These are phyloP conservation scores for Eleutherodactylus coqui DNA, from an alignment of 2,797 vertebrate genomes.

Conservation along the genomic window DNA sequence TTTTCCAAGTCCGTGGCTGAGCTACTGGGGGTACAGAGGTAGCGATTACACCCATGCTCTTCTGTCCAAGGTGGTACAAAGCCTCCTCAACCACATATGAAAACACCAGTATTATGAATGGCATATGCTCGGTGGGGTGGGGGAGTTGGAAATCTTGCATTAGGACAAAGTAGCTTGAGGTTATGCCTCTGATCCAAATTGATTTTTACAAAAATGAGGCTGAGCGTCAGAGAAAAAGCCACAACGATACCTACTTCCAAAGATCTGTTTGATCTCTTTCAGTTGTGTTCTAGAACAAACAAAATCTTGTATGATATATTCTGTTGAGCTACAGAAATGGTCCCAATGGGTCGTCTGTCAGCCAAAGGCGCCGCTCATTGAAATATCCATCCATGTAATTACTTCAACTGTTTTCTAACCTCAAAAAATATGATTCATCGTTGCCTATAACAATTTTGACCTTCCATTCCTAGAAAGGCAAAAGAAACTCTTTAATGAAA, in stretches of 20 bases:
- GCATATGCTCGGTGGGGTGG: background rate
- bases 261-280: background rate
- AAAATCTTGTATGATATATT: slow-evolving; percentile 20
- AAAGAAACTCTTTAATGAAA: slow-evolving; percentile 52
- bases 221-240: background rate
- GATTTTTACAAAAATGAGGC: background rate
- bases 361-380: slow-evolving; percentile 37
- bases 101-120: background rate
- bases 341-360: slow-evolving; percentile 43
- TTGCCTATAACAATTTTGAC: slow-evolving; percentile 46
- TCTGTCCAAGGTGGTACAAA: background rate
- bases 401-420: slow-evolving; percentile 36
- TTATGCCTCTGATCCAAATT: background rate
- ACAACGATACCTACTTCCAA: background rate
- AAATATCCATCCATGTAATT: slow-evolving; percentile 52
- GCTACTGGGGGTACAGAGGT: background rate
- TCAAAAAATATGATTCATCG: slow-evolving; percentile 51
- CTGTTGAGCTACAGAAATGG: slow-evolving; percentile 12
- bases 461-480: slow-evolving; percentile 37
- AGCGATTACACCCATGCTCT: background rate
- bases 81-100: background rate
- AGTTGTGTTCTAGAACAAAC: slow-evolving; percentile 17
- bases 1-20: background rate
- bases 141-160: background rate
- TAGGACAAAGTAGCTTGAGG: background rate